These are phyloP conservation scores for Aspidapion aeneum DNA, from an alignment of 2,888 invertebrate genomes.

Conservation along the genomic window DNA sequence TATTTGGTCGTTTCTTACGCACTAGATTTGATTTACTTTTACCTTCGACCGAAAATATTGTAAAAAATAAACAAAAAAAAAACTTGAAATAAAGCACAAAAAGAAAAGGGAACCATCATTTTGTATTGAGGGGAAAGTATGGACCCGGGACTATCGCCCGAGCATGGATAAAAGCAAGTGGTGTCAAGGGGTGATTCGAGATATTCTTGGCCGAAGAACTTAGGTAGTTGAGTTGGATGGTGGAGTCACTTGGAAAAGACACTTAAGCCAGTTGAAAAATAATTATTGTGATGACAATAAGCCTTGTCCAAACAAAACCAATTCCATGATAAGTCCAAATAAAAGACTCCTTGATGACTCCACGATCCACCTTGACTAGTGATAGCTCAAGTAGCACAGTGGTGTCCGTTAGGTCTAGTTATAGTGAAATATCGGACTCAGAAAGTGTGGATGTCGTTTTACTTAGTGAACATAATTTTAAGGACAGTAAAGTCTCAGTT, in stretches of 20 bases:
- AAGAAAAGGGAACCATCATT: conserved; percentile 1
- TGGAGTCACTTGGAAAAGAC: no score
- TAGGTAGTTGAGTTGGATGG: conserved; percentile 9
- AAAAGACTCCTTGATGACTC: no score
- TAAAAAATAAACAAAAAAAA: conserved; percentile 3
- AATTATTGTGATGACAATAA: conserved; percentile 6
- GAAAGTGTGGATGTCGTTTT: neutral
- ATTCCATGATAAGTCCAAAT: neutral
- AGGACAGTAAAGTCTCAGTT: neutral
- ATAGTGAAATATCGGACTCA: neutral
- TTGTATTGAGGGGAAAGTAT: conserved; percentile 4
- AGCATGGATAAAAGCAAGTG: conserved; percentile 2
- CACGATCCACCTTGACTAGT: no score
- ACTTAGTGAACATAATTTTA: neutral
- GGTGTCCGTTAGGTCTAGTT: neutral
- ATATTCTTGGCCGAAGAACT: conserved; percentile 14
- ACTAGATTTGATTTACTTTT: conserved; percentile 10
- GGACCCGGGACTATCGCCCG: conserved; percentile 3
- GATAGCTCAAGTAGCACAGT: neutral
- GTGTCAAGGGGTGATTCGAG: no score
- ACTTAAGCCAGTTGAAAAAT: conserved; percentile 9
- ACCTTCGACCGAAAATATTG: conserved; percentile 3
- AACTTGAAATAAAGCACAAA: conserved; percentile 1
- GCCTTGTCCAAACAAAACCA: neutral
- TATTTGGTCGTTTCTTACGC: conserved; percentile 9